phyloP scores from a whole-genome alignment of 2,113 vertebrate species.

The Brachypteracias leptosomus region DNA sequence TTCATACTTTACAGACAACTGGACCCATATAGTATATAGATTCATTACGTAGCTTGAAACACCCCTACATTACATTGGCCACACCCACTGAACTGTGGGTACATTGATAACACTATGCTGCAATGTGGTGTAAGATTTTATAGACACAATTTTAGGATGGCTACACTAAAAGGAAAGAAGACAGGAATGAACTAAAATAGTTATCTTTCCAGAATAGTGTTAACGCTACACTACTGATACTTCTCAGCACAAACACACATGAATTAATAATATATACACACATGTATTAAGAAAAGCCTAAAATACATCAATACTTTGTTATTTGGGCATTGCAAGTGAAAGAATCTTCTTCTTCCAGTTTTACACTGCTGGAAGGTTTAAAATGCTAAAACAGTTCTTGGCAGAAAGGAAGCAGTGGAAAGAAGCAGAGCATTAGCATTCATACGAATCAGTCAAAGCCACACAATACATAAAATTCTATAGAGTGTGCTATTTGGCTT shows the following conservation, averaged over 20 bases:
- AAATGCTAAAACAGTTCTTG: slow-evolving; percentile 14
- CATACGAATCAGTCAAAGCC: not conserved
- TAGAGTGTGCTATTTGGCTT: not conserved
- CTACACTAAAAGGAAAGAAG: not conserved
- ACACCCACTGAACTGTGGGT: not conserved
- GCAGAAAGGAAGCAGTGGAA: slow-evolving; percentile 23
- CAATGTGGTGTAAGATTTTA: not conserved
- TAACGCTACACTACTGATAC: not conserved
- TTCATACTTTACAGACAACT: not conserved
- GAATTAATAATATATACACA: not conserved
- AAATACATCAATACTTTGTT: not conserved
- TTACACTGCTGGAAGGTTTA: not conserved
- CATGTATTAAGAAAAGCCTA: not conserved
- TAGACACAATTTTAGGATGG: not conserved
- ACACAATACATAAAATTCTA: not conserved
- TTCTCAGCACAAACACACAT: not conserved
- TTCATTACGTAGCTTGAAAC: not conserved
- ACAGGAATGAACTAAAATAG: not conserved
- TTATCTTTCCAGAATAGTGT: not conserved
- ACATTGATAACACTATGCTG: not conserved
- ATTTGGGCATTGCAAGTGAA: not conserved
- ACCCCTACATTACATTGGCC: not conserved
- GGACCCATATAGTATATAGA: not conserved
- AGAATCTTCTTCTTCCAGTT: not conserved
- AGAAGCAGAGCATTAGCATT: slow-evolving; percentile 2